Evolutionary conservation across 2,113 vertebrate species (phyloP).

Genomic region (Oxyura jamaicensis): DNA sequence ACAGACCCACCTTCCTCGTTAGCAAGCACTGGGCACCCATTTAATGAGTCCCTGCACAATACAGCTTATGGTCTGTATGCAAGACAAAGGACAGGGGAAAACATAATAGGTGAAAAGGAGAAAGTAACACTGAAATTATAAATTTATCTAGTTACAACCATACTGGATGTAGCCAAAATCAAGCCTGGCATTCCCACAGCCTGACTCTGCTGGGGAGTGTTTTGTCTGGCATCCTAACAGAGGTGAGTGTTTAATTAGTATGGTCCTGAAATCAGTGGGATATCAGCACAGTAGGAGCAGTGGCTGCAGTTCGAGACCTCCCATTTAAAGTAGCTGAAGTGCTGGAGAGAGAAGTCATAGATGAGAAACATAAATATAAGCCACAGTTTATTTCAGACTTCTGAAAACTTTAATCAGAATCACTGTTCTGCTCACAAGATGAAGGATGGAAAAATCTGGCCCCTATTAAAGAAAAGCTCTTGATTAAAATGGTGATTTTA

Average conservation of each 20-base stretch:
- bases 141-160: not conserved
- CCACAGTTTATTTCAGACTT: not conserved
- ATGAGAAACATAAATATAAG: not conserved
- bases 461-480: not conserved
- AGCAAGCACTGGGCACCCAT: not conserved
- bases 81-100: not conserved
- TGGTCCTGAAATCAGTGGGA: slow-evolving; percentile 4
- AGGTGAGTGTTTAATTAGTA: slow-evolving; percentile 20
- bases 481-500: not conserved
- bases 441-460: not conserved
- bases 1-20: not conserved
- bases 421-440: not conserved
- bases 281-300: not conserved
- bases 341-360: not conserved
- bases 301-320: slow-evolving; percentile 14
- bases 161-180: not conserved
- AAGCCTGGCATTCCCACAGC: not conserved
- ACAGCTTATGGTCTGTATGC: not conserved
- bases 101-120: not conserved
- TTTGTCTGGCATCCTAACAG: not conserved
- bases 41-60: not conserved
- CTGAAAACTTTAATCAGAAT: not conserved
- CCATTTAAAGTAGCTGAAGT: not conserved
- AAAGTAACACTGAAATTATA: not conserved
- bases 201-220: not conserved